Evolutionary conservation across 2,113 vertebrate genomes (phyloP).

Genomic region (Sclerurus mexicanus): DNA sequence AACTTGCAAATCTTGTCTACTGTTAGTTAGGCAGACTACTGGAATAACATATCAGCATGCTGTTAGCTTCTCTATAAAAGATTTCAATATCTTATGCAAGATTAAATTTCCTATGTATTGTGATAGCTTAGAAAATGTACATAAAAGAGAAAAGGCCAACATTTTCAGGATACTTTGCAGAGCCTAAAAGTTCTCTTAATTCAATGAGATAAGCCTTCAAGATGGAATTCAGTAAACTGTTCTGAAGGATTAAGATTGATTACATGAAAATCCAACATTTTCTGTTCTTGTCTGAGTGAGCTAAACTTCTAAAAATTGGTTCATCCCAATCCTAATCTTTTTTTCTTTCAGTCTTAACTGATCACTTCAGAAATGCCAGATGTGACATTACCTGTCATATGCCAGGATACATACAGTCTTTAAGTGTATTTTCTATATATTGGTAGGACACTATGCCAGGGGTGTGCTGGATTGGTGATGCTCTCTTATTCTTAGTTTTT

Average conservation of each 20-base stretch:
- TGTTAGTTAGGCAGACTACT: not conserved
- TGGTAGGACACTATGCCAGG: not conserved
- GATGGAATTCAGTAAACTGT: not conserved
- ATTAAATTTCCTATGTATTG: not conserved
- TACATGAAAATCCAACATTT: not conserved
- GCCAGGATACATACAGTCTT: not conserved
- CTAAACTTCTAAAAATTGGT: not conserved
- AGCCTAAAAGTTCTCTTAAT: not conserved
- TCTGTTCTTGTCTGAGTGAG: not conserved
- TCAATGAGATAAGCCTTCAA: not conserved
- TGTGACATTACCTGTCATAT: not conserved
- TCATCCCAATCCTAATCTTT: not conserved
- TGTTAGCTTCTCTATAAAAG: not conserved
- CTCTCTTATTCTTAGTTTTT: not conserved
- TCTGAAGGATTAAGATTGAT: not conserved
- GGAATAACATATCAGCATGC: not conserved
- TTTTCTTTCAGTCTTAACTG: not conserved
- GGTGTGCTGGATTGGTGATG: accelerated
- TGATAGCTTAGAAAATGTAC: not conserved
- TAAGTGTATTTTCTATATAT: not conserved
- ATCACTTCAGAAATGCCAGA: not conserved
- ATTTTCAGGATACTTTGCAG: not conserved
- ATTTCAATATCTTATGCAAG: not conserved
- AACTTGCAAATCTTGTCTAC: not conserved
- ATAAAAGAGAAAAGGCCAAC: not conserved